These are phyloP conservation scores for Geotrupes spiniger DNA, from an alignment of 2,888 invertebrate genomes.

Conservation along the genomic window DNA sequence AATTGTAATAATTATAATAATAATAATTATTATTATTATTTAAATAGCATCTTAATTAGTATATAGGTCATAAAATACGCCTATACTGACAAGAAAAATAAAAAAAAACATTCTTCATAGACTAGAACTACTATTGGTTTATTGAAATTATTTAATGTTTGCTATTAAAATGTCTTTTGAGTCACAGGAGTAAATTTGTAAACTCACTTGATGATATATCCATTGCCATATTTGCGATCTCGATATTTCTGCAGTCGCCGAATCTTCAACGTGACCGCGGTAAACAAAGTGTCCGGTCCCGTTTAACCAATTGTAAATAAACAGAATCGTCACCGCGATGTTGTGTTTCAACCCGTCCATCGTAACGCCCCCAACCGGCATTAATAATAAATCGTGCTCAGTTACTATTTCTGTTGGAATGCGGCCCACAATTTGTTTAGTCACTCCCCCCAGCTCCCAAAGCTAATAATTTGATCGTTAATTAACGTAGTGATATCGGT, in stretches of 20 bases:
- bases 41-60: no score
- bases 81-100: slow-evolving; percentile 10
- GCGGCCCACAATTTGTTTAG: slow-evolving; percentile 54
- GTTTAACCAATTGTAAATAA: slow-evolving; percentile 66
- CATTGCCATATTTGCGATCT: slow-evolving; percentile 74
- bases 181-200: no score
- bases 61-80: slow-evolving; percentile 8
- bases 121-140: no score
- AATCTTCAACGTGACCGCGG: slow-evolving; percentile 66
- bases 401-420: slow-evolving; percentile 48
- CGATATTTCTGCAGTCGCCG: slow-evolving; percentile 73
- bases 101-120: slow-evolving; percentile 13
- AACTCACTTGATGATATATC: slow-evolving; percentile 60
- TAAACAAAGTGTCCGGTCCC: slow-evolving; percentile 67
- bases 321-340: slow-evolving; percentile 63
- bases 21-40: no score
- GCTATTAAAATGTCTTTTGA: no score
- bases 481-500: slow-evolving; percentile 2
- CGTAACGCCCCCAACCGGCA: slow-evolving; percentile 64
- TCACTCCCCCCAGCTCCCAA: slow-evolving; percentile 32
- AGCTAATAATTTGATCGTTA: slow-evolving; percentile 18
- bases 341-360: slow-evolving; percentile 62
- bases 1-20: no score
- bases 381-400: slow-evolving; percentile 54
- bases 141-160: no score